Conservation (phyloP, 2,888 invertebrate genomes). For the Octonoba sinensis region DNA sequence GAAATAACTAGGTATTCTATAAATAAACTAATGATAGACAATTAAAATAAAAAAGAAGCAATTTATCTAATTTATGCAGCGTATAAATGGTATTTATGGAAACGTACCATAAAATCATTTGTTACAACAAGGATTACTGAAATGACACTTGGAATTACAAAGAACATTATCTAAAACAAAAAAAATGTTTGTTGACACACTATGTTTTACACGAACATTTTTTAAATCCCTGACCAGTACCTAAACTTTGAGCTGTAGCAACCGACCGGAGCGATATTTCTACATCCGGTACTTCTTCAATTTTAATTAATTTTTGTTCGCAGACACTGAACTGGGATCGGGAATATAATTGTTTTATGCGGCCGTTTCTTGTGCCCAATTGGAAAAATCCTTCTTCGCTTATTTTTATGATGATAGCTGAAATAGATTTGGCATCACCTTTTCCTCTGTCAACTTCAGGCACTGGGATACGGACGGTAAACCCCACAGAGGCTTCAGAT, state of each 20-base stretch:
- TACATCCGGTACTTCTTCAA: conserved; percentile 35
- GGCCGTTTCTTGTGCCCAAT: too few relatives aligned
- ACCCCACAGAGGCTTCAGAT: too few relatives aligned
- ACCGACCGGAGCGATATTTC: conserved; percentile 44
- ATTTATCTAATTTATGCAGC: conserved; percentile 49
- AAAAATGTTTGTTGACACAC: too few relatives aligned
- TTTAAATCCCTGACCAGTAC: conserved; percentile 16
- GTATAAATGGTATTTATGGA: conserved; percentile 50
- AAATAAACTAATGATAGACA: too few relatives aligned
- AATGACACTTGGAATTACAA: too few relatives aligned
- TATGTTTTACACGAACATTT: conserved; percentile 7
- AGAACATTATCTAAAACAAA: too few relatives aligned
- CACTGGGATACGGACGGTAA: conserved; percentile 41
- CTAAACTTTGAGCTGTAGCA: conserved; percentile 51
- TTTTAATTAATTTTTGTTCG: conserved; percentile 55
- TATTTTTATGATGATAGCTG: conserved; percentile 48
- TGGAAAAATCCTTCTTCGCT: too few relatives aligned
- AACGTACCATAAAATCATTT: conserved; percentile 40
- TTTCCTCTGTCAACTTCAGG: conserved; percentile 48
- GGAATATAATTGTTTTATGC: conserved; percentile 58
- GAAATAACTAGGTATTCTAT: too few relatives aligned
- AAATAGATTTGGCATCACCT: conserved; percentile 48
- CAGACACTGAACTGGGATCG: conserved; percentile 59
- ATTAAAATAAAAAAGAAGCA: conserved; percentile 26
- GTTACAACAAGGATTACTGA: too few relatives aligned